These are phyloP conservation scores for Autographa pulchrina DNA, from an alignment of 2,888 invertebrate genomes.

Conservation along the genomic window DNA sequence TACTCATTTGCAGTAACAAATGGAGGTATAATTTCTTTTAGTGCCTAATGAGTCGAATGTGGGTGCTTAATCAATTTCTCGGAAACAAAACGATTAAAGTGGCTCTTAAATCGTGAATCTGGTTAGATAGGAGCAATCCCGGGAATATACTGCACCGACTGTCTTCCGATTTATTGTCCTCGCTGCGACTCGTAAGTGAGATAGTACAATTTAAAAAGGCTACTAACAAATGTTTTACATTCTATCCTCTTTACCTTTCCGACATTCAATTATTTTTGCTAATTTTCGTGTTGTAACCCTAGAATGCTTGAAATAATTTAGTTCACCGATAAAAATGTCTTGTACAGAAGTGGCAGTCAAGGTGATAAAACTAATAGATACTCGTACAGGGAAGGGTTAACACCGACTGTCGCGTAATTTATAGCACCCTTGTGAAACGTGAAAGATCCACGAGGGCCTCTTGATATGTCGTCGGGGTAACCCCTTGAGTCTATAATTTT, in stretches of 20 bases:
- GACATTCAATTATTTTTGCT: slow-evolving; percentile 29
- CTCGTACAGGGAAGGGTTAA: slow-evolving; percentile 70
- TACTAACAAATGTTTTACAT: slow-evolving; percentile 66
- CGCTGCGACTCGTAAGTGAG: slow-evolving; percentile 64
- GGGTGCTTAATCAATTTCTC: slow-evolving; percentile 76
- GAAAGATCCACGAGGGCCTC: slow-evolving; percentile 73
- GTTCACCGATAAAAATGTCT: slow-evolving; percentile 38
- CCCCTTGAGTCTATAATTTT: slow-evolving; percentile 82
- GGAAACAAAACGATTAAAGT: slow-evolving; percentile 79
- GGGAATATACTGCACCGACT: slow-evolving; percentile 77
- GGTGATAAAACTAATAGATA: slow-evolving; percentile 75
- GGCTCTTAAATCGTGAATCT: slow-evolving; percentile 80
- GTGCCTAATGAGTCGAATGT: slow-evolving; percentile 66
- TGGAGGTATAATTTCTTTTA: slow-evolving; percentile 59
- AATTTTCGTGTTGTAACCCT: slow-evolving; percentile 35
- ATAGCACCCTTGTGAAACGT: slow-evolving; percentile 77
- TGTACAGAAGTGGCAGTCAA: slow-evolving; percentile 46
- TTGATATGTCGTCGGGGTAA: slow-evolving; percentile 82
- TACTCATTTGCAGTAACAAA: slow-evolving; percentile 59
- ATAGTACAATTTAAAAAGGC: slow-evolving; percentile 67
- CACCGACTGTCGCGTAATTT: slow-evolving; percentile 79
- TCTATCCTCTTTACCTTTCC: slow-evolving; percentile 49
- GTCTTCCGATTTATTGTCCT: slow-evolving; percentile 78
- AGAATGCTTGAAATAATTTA: slow-evolving; percentile 5
- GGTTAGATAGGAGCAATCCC: slow-evolving; percentile 82